Evolutionary conservation across 2,113 vertebrate species (phyloP).

Genomic region (Nibea coibor): DNA sequence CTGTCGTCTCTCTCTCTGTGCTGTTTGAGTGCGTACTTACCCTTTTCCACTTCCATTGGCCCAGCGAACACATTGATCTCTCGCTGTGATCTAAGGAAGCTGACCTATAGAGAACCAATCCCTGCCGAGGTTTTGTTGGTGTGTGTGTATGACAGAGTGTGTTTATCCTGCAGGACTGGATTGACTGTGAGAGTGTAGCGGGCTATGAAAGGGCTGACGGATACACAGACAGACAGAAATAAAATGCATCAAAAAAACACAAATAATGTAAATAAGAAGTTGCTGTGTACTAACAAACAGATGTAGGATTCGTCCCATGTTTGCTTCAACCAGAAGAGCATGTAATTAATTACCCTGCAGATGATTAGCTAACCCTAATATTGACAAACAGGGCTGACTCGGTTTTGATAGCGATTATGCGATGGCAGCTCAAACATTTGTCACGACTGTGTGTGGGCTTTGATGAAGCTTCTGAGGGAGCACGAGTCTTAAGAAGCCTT

Average conservation of each 20-base stretch:
- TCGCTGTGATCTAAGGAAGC: constrained; percentile 50
- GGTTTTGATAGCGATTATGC: constrained; percentile 52
- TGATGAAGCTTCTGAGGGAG: constrained; percentile 44
- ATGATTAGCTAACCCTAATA: constrained; percentile 57
- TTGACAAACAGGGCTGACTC: constrained; percentile 53
- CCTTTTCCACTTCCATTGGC: constrained; percentile 38
- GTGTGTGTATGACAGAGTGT: constrained; percentile 13
- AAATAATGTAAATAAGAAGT: background rate
- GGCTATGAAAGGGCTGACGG: constrained; percentile 7
- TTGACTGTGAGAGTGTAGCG: constrained; percentile 29
- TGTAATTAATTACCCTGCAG: constrained; percentile 56
- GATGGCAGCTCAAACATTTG: constrained; percentile 56
- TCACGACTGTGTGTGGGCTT: constrained; percentile 60
- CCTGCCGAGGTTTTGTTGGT: constrained; percentile 1
- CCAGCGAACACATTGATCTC: constrained; percentile 61
- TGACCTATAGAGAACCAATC: constrained; percentile 58
- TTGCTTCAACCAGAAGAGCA: constrained; percentile 35
- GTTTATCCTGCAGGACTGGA: constrained; percentile 22
- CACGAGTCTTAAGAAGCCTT: constrained; percentile 45
- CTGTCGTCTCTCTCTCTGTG: constrained; percentile 32
- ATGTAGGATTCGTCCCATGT: constrained; percentile 28
- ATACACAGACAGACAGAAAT: background rate
- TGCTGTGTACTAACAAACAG: constrained; percentile 1
- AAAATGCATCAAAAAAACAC: constrained; percentile 8
- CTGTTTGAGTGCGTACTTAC: constrained; percentile 33